Base-by-base conservation (phyloP, 2,888 invertebrate genomes). In the Gari tellinella region DNA sequence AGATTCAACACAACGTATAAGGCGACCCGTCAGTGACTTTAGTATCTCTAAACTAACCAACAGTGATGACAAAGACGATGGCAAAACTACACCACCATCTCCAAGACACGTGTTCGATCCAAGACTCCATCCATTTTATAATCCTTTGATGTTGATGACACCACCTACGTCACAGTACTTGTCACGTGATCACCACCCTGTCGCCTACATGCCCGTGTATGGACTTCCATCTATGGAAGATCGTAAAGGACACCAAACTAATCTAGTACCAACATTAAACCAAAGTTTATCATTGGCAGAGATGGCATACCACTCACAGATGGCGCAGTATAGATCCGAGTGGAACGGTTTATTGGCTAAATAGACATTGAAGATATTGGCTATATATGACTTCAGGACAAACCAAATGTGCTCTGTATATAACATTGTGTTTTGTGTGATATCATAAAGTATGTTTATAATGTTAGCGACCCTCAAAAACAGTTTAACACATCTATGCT, bases 31-130 rank as follows among this genome's bases (percentile, higher is more conserved):
- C 4, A 80, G 81, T 40, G 84, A 88, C 61, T 88, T 88, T 67
- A 88, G 86, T 64, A 88, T 88, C 41, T 82, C 85, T 10, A 83
- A 82, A 52, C 69, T 88, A 14, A 88, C 88, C 26, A 75, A 82
- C 55, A 66, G 40, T 48, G 72, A 75, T 31, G 65, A 66, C 37
- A 70, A 61, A 8, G 19, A 45, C 17, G 55, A 55, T 8, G 31
- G 31, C 4, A 38, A 40, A 1, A 31, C 48, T 14, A 46, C 48
- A 12, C 57, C 69, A 14, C 58, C 69, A 2, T 66, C 55, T 12
- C 56, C 53, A 7, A 41, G 31, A n/a, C 62, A 64, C 43, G 43
- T 61, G 10, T 74, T 51, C 38, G 78, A 78, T 38, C 67, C 78
- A 7, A 55, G 67, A 53, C 12, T 67, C 19, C 63, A 51, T 31